phyloP scores from a whole-genome alignment of 2,797 vertebrate genomes.

The Lithobates pipiens region DNA sequence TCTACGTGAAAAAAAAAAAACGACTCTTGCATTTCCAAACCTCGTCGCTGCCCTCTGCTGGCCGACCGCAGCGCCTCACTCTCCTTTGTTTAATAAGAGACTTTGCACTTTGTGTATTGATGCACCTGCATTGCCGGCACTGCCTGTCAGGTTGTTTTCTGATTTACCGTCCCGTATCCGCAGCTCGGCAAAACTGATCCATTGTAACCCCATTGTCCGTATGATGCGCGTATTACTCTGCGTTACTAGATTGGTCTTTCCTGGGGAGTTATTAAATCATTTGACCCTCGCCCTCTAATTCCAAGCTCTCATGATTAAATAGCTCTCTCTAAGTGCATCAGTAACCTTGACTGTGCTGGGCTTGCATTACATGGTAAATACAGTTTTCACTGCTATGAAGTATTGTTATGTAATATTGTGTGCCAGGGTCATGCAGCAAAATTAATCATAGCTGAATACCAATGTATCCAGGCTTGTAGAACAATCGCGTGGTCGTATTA shows the following conservation, averaged over 20 bases:
- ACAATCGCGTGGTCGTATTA: neutral
- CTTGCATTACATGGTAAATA: slow-evolving; percentile 14
- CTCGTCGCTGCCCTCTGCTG: slow-evolving; percentile 56
- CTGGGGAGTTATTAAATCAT: slow-evolving; percentile 41
- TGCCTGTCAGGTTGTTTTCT: neutral
- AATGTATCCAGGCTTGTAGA: neutral
- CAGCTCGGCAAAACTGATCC: slow-evolving; percentile 16
- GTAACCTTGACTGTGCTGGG: slow-evolving; percentile 33
- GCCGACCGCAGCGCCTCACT: neutral
- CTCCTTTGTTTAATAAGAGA: neutral
- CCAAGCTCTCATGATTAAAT: slow-evolving; percentile 35
- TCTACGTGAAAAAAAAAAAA: neutral
- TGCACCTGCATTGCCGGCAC: neutral
- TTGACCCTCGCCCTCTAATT: slow-evolving; percentile 26
- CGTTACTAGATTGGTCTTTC: slow-evolving; percentile 18
- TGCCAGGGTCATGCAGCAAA: neutral
- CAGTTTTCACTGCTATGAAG: neutral
- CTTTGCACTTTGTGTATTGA: neutral
- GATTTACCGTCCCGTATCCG: neutral
- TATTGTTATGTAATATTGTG: slow-evolving; percentile 7
- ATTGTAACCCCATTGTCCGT: neutral
- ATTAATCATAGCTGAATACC: slow-evolving; percentile 4
- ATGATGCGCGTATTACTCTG: neutral
- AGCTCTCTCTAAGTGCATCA: neutral
- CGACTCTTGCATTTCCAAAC: neutral